phyloP scores from a whole-genome alignment of 2,113 vertebrate species.

The Chinchilla lanigera region DNA sequence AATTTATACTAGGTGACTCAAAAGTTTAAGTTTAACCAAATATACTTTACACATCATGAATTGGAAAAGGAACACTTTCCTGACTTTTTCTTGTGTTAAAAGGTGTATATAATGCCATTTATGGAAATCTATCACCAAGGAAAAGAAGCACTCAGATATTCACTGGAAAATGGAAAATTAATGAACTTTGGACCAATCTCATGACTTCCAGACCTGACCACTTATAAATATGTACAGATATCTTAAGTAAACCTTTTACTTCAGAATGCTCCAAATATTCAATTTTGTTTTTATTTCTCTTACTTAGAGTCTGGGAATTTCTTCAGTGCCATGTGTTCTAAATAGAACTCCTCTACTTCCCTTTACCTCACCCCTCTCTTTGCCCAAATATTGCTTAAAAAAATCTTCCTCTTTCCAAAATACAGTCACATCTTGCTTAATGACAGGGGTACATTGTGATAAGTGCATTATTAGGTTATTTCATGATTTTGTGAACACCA shows the following conservation, averaged over 20 bases:
- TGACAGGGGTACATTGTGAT: not conserved
- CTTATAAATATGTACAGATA: not conserved
- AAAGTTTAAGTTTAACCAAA: not conserved
- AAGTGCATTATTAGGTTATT: not conserved
- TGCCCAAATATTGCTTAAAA: not conserved
- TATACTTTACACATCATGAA: not conserved
- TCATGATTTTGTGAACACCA: not conserved
- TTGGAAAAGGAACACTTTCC: not conserved
- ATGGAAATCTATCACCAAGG: not conserved
- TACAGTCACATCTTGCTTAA: not conserved
- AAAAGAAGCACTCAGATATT: not conserved
- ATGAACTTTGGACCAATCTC: not conserved
- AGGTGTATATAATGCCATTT: not conserved
- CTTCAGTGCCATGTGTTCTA: not conserved
- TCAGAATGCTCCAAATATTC: not conserved
- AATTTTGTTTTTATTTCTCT: not conserved
- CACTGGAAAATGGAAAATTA: not conserved
- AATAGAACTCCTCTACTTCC: not conserved
- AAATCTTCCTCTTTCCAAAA: not conserved
- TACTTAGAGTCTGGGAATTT: not conserved
- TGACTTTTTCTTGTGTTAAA: not conserved
- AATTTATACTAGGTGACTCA: not conserved
- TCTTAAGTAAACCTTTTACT: not conserved
- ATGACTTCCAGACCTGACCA: not conserved
- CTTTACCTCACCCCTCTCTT: not conserved